These are phyloP conservation scores for Stramonita haemastoma DNA, from an alignment of 2,888 invertebrate species.

Conservation along the genomic window DNA sequence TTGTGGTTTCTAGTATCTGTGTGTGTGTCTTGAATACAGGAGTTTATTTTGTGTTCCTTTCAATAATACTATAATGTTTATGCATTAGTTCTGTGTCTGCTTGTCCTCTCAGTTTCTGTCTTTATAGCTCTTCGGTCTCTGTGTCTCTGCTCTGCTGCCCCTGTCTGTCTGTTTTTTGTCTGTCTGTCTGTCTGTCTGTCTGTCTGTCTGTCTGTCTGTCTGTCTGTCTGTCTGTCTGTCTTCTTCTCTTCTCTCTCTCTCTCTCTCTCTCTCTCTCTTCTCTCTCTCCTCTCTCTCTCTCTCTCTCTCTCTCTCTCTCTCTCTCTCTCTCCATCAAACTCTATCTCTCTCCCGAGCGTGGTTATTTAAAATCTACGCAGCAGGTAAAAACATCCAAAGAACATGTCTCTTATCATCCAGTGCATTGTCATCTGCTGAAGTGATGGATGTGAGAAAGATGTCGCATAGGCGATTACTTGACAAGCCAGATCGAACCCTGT, in stretches of 20 bases:
- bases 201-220: background rate
- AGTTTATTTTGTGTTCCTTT: too few species aligned
- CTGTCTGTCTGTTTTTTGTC: too few species aligned
- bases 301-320: too few species aligned
- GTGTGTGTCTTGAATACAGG: too few species aligned
- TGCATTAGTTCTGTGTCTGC: too few species aligned
- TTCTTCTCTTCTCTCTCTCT: background rate
- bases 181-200: background rate
- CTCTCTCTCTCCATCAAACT: background rate
- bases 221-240: too few species aligned
- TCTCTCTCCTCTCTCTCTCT: background rate
- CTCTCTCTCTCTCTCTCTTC: background rate
- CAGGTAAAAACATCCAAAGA: background rate
- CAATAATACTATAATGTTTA: too few species aligned
- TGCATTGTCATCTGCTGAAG: background rate
- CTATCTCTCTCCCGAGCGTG: background rate
- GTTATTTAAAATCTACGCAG: background rate
- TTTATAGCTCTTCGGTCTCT: too few species aligned
- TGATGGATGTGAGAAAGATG: conserved; percentile 14
- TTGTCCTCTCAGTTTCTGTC: too few species aligned
- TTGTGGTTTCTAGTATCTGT: too few species aligned
- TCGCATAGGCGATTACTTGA: background rate
- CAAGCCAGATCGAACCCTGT: background rate
- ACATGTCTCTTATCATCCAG: too few species aligned
- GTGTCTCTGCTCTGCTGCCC: too few species aligned